Evolutionary conservation across 2,797 vertebrate genomes (phyloP).

Genomic region (Pseudochaenichthys georgianus): DNA sequence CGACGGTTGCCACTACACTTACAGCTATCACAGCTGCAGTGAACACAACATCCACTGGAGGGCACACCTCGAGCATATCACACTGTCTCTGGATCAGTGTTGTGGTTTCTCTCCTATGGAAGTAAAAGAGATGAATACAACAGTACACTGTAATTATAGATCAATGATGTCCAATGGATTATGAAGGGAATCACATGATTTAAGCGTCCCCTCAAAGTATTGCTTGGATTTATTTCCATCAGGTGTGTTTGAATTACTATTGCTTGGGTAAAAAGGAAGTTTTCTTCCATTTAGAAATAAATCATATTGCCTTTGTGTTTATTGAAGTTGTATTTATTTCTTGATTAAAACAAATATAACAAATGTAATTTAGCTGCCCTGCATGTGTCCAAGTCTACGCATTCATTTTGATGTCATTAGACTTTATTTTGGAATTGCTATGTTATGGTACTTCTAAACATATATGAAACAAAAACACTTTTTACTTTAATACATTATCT

Average conservation of each 20-base stretch:
- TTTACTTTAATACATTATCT: no score
- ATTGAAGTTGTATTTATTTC: background rate
- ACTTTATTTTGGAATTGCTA: no score
- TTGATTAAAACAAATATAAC: background rate
- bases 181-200: background rate
- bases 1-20: background rate
- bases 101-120: constrained; percentile 29
- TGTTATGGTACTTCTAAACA: no score
- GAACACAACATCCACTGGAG: constrained; percentile 28
- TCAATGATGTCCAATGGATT: no score
- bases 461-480: no score
- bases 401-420: no score
- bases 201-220: background rate
- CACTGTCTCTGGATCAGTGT: constrained; percentile 36
- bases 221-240: background rate
- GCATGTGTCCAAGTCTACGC: background rate
- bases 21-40: background rate
- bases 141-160: background rate
- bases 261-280: background rate
- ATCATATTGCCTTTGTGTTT: background rate
- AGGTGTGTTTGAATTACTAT: background rate
- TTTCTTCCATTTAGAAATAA: background rate
- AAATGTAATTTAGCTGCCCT: background rate
- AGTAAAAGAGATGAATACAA: background rate
- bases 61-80: constrained; percentile 22